A percentile compares a stretch with the other conserved stretches of the same genome.
phyloP scores from a whole-genome alignment of 2,797 vertebrate genomes.

The Phalanger gymnotis region DNA sequence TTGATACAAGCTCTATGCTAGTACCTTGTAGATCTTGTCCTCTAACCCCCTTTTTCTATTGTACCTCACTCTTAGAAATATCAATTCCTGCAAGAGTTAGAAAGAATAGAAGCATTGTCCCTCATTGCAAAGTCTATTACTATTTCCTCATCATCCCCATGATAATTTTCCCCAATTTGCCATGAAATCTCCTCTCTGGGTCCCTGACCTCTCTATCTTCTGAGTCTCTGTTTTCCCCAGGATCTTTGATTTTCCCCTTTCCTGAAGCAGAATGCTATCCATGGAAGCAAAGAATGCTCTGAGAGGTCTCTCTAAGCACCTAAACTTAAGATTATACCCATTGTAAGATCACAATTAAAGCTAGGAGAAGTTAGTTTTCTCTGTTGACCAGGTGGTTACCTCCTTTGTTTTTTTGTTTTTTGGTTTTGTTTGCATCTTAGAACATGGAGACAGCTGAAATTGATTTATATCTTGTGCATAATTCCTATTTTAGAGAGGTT shows the following conservation, averaged over 20 bases:
- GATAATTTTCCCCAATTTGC: neutral
- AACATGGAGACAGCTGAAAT: neutral
- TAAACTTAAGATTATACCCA: neutral
- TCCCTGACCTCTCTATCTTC: neutral
- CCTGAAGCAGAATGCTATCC: neutral
- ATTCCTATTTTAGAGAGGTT: neutral
- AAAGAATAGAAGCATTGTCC: neutral
- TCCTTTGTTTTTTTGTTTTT: too few species aligned
- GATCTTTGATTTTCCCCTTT: neutral
- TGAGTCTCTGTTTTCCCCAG: neutral
- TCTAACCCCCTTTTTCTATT: neutral
- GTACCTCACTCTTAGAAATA: neutral
- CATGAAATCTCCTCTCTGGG: neutral
- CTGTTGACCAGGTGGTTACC: neutral
- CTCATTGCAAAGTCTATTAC: neutral
- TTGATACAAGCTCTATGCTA: neutral
- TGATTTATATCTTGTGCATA: neutral
- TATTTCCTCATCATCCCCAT: neutral
- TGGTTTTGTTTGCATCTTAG: neutral
- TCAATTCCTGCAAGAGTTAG: neutral
- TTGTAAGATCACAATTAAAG: neutral
- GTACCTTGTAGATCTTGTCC: neutral
- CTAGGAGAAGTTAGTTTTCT: neutral
- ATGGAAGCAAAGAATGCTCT: neutral
- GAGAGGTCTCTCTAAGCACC: neutral